Evolutionary conservation across 1,140 invertebrate species (phyloP).

Genomic region (Steinernema khuongi): DNA sequence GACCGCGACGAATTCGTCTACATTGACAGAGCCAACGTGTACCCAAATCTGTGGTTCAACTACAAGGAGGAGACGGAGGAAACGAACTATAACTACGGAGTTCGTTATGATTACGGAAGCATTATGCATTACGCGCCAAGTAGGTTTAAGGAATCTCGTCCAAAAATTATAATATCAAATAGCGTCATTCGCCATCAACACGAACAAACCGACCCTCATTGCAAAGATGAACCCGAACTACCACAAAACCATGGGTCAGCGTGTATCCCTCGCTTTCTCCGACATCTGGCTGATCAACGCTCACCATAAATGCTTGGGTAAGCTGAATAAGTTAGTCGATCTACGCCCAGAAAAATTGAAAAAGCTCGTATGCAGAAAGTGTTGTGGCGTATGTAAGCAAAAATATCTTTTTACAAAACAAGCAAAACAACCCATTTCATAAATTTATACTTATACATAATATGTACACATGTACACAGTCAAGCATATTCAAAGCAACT

Average conservation of each 20-base stretch:
- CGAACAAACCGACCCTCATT: constrained; percentile 29
- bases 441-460: no score
- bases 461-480: no score
- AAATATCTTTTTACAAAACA: no score
- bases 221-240: constrained; percentile 28
- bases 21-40: constrained; percentile 16
- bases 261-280: constrained; percentile 28
- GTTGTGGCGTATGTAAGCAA: no score
- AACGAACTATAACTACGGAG: constrained; percentile 30
- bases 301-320: constrained; percentile 33
- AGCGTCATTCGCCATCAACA: background rate
- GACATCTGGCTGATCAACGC: constrained; percentile 37
- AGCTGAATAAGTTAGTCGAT: no score
- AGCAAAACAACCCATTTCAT: no score
- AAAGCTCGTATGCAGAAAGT: no score
- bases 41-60: constrained; percentile 16
- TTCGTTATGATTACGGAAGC: constrained; percentile 38
- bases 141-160: background rate
- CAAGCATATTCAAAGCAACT: no score
- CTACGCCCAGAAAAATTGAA: no score
- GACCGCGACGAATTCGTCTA: constrained; percentile 32
- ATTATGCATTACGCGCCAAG: constrained; percentile 33
- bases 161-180: constrained; percentile 18
- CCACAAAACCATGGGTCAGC: constrained; percentile 35
- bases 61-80: constrained; percentile 31